Conservation (phyloP, 2,797 vertebrate species). For the Epinephelus awoara region DNA sequence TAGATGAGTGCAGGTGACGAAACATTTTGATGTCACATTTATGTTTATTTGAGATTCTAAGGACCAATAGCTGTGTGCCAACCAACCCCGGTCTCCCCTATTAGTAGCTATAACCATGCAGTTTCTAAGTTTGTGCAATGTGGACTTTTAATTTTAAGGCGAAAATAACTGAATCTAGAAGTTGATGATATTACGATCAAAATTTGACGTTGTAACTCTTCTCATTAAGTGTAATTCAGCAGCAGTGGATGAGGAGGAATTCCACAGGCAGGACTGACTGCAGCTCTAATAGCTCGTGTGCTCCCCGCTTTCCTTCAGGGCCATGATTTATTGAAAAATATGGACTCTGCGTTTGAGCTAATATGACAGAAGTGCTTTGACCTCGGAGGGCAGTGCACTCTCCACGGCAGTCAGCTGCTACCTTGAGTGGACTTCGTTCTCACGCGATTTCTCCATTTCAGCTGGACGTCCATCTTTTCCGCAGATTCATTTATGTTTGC, state of each 20-base stretch:
- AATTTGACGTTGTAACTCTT: not conserved
- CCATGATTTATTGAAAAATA: slow-evolving; percentile 82
- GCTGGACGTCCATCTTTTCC: slow-evolving; percentile 10
- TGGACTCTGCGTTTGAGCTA: slow-evolving; percentile 73
- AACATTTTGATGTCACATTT: too few relatives aligned
- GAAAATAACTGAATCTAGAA: not conserved
- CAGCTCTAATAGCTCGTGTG: slow-evolving; percentile 48
- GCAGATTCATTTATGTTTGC: slow-evolving; percentile 26
- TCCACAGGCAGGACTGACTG: slow-evolving; percentile 4
- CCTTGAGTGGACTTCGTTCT: slow-evolving; percentile 65
- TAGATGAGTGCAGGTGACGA: too few relatives aligned
- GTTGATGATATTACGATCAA: not conserved
- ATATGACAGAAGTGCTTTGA: slow-evolving; percentile 83
- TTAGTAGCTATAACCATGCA: too few relatives aligned
- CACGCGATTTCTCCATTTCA: slow-evolving; percentile 71
- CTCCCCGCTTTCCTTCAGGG: slow-evolving; percentile 58
- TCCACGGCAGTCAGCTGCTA: slow-evolving; percentile 57
- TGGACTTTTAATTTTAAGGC: not conserved
- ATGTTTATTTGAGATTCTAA: too few relatives aligned
- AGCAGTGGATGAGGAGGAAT: not conserved
- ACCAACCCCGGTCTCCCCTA: too few relatives aligned
- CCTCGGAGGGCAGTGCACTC: slow-evolving; percentile 69
- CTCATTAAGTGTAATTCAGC: slow-evolving; percentile 33
- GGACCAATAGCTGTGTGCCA: too few relatives aligned
- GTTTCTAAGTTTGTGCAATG: not conserved